A percentile compares a stretch with the other conserved stretches of the same genome.
phyloP scores from a whole-genome alignment of 2,797 vertebrate species.

The Spatula clypeata region DNA sequence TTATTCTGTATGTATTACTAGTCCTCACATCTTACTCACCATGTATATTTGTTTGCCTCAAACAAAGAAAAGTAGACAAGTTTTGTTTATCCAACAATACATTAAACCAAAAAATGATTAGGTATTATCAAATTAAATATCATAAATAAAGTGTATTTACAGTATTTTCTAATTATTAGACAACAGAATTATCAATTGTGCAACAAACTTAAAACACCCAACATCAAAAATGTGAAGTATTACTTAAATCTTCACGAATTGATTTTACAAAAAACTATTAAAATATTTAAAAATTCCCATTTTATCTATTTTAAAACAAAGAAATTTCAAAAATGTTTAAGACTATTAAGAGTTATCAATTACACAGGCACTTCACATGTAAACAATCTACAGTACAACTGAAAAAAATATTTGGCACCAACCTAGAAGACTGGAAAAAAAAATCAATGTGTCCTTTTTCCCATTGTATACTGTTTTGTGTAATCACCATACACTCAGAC shows the following conservation, averaged over 20 bases:
- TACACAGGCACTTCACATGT: slow-evolving; percentile 91
- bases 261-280: slow-evolving; percentile 83
- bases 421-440: slow-evolving; percentile 82
- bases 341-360: slow-evolving; percentile 85
- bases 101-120: slow-evolving; percentile 76
- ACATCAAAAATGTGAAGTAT: slow-evolving; percentile 81
- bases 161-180: slow-evolving; percentile 74
- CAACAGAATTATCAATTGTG: slow-evolving; percentile 80
- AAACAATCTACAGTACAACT: slow-evolving; percentile 90
- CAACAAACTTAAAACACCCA: slow-evolving; percentile 82
- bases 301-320: slow-evolving; percentile 81
- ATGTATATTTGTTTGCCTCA: slow-evolving; percentile 62
- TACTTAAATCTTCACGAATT: slow-evolving; percentile 80
- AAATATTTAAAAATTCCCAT: slow-evolving; percentile 82
- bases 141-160: slow-evolving; percentile 88
- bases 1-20: slow-evolving; percentile 59
- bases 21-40: slow-evolving; percentile 64
- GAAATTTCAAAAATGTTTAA: slow-evolving; percentile 84
- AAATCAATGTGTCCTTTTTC: slow-evolving; percentile 63
- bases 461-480: slow-evolving; percentile 55
- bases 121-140: slow-evolving; percentile 86
- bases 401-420: slow-evolving; percentile 87
- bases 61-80: slow-evolving; percentile 72
- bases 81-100: slow-evolving; percentile 68
- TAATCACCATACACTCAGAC: slow-evolving; percentile 75